Evolutionary conservation across 2,888 invertebrate species (phyloP).

Genomic region (Hoplodrina ambigua): DNA sequence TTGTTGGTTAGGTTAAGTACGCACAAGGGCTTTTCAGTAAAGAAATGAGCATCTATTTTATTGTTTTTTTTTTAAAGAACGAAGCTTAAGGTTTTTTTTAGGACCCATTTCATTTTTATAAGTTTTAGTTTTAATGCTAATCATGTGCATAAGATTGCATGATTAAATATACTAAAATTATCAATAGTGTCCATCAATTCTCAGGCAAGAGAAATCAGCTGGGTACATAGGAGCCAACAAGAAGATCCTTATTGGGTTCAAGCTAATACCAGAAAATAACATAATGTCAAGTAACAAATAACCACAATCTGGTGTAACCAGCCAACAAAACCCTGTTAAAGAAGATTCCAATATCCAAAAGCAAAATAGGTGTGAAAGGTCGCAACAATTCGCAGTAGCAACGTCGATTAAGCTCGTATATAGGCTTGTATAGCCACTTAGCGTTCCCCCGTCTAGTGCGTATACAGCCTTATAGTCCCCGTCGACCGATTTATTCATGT

Average conservation of each 20-base stretch:
- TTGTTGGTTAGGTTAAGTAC: neutral
- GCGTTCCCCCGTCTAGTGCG: constrained; percentile 21
- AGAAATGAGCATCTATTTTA: neutral
- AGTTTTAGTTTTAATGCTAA: neutral
- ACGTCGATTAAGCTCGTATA: constrained; percentile 38
- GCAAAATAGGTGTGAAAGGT: constrained; percentile 16
- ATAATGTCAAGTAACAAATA: neutral
- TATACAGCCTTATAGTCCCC: constrained; percentile 44
- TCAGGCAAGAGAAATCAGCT: no score
- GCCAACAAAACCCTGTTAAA: neutral
- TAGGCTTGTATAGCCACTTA: constrained; percentile 28
- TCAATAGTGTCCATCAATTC: no score
- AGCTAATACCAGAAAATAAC: no score
- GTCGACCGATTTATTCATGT: constrained; percentile 72
- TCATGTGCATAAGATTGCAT: no score
- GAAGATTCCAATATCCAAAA: neutral
- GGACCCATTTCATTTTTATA: neutral
- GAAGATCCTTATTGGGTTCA: no score
- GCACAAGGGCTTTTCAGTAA: neutral
- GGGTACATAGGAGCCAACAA: no score
- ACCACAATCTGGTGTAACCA: neutral
- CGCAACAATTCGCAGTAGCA: constrained; percentile 10
- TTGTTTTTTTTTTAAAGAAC: neutral
- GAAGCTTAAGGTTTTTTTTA: neutral
- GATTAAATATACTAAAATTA: no score